Base-by-base conservation (phyloP, 2,888 invertebrate genomes). In the Chromoteleia sp. region DNA sequence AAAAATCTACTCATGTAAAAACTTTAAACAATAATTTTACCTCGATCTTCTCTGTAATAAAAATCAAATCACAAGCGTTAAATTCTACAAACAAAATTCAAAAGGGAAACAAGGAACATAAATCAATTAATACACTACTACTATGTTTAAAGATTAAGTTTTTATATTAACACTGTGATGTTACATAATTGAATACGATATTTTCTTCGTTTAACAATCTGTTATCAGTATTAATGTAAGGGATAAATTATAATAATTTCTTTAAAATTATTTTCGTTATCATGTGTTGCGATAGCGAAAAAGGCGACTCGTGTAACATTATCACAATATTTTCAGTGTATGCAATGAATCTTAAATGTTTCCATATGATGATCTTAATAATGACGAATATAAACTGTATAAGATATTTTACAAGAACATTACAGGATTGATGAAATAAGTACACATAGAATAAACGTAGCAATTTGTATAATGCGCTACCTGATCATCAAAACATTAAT, bases 121-220 rank as follows among this genome's bases (percentile, higher is more conserved):
- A 48, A 58, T 45, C 8, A 50, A 50, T 43, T 12, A 58, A 8
- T 48, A 43, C 21, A 36, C n/a, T 14, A 17, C 3, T 17, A 45
- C 8, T 36, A 45, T 10, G 25, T 58, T 67, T 19, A 59, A 43
- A 76, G 61, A 52, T 59, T 12, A 68, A 58, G 17, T 61, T 29
- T 68, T 75, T 76, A 58, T 68, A 56, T 36, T 52, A 61, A 76
- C 33, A 54, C 41, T 45, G 19, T 76, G 54, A 41, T 43, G 41
- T 54, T 77, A 77, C 77, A 77, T 77, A 70, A 77, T 63, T 39
- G 54, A 52, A 61, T 70, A 70, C 33, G 15, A 70, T 63, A 77
- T 70, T 77, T 77, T 77, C 68, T 77, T 67, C 77, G 56, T 52
- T 70, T n/a, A 70, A 68, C 68, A 76, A 77, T 70, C 56, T 14